These are phyloP conservation scores for Halocynthia aurantium DNA, from an alignment of 23 tunicate genomes.

Conservation along the genomic window DNA sequence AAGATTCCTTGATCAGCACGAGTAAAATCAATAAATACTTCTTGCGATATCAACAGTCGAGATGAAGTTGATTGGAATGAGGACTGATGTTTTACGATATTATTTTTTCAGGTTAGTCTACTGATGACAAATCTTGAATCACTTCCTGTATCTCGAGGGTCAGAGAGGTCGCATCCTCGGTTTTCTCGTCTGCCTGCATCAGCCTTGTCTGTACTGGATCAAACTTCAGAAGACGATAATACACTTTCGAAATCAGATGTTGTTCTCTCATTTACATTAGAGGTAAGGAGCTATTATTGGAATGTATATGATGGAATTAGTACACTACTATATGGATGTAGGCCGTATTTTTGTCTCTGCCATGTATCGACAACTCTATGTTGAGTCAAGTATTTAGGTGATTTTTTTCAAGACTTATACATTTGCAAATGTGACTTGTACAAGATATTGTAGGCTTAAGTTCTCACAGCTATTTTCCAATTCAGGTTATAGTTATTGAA, in stretches of 20 bases:
- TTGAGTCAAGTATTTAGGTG: neutral
- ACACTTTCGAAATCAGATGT: constrained; percentile 85
- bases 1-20: no score
- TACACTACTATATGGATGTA: no score
- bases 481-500: constrained; percentile 81
- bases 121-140: constrained; percentile 83
- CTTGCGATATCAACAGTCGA: neutral
- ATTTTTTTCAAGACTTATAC: neutral
- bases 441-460: no score
- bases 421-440: neutral
- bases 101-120: constrained; percentile 44
- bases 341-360: no score
- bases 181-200: constrained; percentile 34
- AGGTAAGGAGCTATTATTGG: constrained; percentile 24
- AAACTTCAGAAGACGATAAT: constrained; percentile 60
- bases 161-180: constrained; percentile 44
- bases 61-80: no score
- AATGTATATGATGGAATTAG: no score
- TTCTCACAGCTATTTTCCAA: neutral
- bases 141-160: constrained; percentile 82
- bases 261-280: constrained; percentile 54
- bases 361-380: no score
- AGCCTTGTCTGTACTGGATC: constrained; percentile 49
- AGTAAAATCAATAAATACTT: no score
- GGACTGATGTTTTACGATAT: neutral